Evolutionary conservation across 2,113 vertebrate species (phyloP).

Genomic region (Eretmochelys imbricata): DNA sequence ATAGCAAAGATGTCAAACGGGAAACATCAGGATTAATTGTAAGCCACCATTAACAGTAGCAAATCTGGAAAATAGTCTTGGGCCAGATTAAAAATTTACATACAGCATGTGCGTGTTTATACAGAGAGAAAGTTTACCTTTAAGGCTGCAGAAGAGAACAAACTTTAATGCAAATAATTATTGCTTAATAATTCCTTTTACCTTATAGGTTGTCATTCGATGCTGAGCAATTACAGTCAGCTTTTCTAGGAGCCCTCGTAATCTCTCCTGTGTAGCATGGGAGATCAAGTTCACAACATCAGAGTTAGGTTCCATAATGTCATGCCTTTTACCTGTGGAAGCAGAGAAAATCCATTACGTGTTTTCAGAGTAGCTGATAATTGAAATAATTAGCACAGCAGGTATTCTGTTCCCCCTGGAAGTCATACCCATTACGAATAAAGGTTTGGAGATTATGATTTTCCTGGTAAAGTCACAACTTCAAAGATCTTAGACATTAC

Average conservation of each 20-base stretch:
- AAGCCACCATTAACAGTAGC: not conserved
- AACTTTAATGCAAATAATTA: not conserved
- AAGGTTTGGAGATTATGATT: conserved; percentile 98
- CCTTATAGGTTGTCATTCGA: conserved; percentile 86
- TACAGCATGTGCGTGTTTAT: not conserved
- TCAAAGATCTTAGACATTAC: conserved; percentile 97
- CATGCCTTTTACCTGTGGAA: conserved; percentile 91
- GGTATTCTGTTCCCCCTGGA: conserved; percentile 95
- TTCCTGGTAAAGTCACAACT: conserved; percentile 98
- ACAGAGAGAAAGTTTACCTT: conserved; percentile 25
- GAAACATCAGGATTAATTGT: not conserved
- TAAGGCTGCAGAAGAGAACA: conserved; percentile 37
- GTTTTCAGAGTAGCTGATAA: conserved; percentile 93
- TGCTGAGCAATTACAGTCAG: conserved; percentile 87
- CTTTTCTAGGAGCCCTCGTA: conserved; percentile 89
- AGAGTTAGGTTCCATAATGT: conserved; percentile 86
- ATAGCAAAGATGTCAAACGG: not conserved
- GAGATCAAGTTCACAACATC: conserved; percentile 92
- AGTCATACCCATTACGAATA: conserved; percentile 97
- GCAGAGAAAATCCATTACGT: conserved; percentile 92
- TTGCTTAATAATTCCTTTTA: conserved; percentile 77
- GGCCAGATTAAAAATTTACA: not conserved
- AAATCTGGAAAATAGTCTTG: not conserved
- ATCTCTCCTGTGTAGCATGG: conserved; percentile 89
- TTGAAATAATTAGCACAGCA: conserved; percentile 98